These are phyloP conservation scores for Rutilus rutilus DNA, from an alignment of 2,113 vertebrate genomes.

Conservation along the genomic window DNA sequence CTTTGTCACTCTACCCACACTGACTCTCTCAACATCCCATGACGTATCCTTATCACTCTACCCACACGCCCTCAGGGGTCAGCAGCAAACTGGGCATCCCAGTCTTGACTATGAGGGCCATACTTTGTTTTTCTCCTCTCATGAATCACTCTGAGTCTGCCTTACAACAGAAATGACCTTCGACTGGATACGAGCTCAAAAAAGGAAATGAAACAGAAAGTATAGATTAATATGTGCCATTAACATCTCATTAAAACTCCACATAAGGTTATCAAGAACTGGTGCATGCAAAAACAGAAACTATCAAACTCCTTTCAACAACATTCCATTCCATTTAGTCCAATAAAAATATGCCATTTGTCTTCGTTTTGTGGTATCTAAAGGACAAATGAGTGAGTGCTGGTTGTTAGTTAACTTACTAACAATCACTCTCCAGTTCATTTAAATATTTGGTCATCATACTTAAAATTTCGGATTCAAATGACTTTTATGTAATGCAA, in stretches of 20 bases:
- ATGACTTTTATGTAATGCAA: conserved; percentile 17
- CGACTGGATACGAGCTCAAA: conserved; percentile 52
- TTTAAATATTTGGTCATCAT: conserved; percentile 50
- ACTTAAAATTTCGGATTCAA: conserved; percentile 3
- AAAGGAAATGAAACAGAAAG: conserved; percentile 49
- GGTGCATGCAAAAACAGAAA: neutral
- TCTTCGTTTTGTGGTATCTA: neutral
- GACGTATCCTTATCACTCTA: conserved; percentile 55
- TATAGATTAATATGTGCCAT: conserved; percentile 48
- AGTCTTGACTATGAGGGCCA: conserved; percentile 60
- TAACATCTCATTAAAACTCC: conserved; percentile 24
- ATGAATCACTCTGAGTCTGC: conserved; percentile 67
- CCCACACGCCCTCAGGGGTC: conserved; percentile 76
- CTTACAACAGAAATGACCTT: conserved; percentile 59
- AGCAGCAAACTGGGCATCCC: conserved; percentile 60
- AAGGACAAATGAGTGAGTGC: conserved; percentile 9
- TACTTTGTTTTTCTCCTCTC: conserved; percentile 65
- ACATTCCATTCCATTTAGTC: neutral
- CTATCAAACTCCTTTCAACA: neutral
- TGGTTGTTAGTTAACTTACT: conserved; percentile 29
- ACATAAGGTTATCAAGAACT: neutral
- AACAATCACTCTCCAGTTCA: conserved; percentile 27
- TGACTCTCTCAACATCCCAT: no score
- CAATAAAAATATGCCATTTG: neutral
- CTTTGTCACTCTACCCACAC: conserved; percentile 70